phyloP scores from a whole-genome alignment of 2,797 vertebrate genomes.

The Caiman crocodilus region DNA sequence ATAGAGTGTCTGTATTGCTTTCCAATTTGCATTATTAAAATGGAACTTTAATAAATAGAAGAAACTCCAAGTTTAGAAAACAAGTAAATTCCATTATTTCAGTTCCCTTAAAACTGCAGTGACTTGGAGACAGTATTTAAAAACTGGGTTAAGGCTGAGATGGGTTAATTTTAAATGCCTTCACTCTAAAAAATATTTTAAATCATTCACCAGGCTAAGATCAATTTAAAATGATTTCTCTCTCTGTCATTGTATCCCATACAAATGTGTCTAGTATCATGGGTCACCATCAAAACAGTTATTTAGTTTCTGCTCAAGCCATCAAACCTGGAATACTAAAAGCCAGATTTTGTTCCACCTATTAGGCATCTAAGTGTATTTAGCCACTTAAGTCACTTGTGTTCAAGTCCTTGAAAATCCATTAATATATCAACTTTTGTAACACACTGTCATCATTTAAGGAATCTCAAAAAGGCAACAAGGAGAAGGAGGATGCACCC shows the following conservation, averaged over 20 bases:
- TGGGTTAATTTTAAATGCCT: rapidly evolving
- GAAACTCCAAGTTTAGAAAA: not conserved
- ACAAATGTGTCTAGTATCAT: not conserved
- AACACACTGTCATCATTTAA: too few relatives aligned
- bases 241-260: not conserved
- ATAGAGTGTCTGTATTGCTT: not conserved
- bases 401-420: too few relatives aligned
- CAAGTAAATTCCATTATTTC: not conserved
- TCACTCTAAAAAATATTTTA: not conserved
- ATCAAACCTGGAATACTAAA: not conserved
- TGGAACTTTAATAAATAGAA: not conserved
- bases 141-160: not conserved
- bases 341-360: too few relatives aligned
- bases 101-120: not conserved
- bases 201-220: not conserved
- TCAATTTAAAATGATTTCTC: not conserved
- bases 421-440: too few relatives aligned
- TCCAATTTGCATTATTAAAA: not conserved
- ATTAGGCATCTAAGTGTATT: too few relatives aligned
- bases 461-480: too few relatives aligned
- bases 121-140: not conserved
- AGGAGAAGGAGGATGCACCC: too few relatives aligned
- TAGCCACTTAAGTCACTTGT: too few relatives aligned
- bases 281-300: not conserved
- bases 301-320: not conserved